Base-by-base conservation (phyloP, 2,888 invertebrate genomes). In the Mythimna loreyi region DNA sequence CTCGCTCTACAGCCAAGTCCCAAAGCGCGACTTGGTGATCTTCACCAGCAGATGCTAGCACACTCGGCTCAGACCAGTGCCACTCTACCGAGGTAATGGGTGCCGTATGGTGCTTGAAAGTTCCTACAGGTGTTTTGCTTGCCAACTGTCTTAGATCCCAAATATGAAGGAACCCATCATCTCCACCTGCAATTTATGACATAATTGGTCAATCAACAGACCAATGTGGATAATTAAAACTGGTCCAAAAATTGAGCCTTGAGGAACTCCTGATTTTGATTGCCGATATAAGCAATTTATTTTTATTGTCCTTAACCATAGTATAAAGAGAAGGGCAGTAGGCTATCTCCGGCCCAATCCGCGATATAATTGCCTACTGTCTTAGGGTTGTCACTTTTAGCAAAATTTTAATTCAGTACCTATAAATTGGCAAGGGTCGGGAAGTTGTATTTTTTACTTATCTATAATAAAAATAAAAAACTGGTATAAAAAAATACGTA, bases 61-160 rank as follows among this genome's bases (percentile, higher is more conserved):
- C 98, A 33, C 99, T 98, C 0, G 98, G 97, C 91, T 99, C 99
- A 3, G 96, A 96, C 76, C 99, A 99, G 94, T 98, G 98, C 99
- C 99, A 99, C 92, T 99, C 99, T 7, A 99, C 98, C 0, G 99
- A 99, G 0, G 99, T 99, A 65, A 99, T 97, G 3, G 99, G 98
- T 55, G 97, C 98, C 4, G 97, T 98, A 92, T 99, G 99, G 90
- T 99, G 99, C 91, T 99, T 99, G 91, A 99, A 99, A 43, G 97
- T 97, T 0, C 99, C 99, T 5, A 99, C 98, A 7, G 99, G 97
- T 57, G 97, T 97, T 93, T 97, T 96, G 36, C 96, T 96, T 80
- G 97, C 96, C 84, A 99, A 98, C 83, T 98, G 97, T 68, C 99
- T 96, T 72, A 99, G 96, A 92, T 99, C 99, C 99, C 99, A 99